Percentiles rank a stretch among this genome's conserved stretches.
These are phyloP conservation scores for Podarcis siculus DNA, from an alignment of 2,797 vertebrate species.

Conservation along the genomic window DNA sequence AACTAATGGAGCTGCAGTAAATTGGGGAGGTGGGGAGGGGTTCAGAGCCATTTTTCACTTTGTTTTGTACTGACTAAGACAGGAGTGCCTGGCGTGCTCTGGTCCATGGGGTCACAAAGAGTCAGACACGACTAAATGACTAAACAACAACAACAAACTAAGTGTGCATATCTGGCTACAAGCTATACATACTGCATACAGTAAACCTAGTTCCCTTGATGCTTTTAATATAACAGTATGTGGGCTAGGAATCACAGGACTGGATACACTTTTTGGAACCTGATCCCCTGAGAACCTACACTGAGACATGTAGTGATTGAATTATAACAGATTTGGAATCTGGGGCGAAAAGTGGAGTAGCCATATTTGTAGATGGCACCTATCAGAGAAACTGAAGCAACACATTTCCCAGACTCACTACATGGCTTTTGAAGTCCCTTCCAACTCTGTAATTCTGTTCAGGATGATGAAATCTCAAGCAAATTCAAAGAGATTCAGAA, in stretches of 20 bases:
- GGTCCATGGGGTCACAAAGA: no score
- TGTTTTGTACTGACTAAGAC: not conserved
- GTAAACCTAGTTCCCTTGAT: not conserved
- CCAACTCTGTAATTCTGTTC: not conserved
- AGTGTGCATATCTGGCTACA: not conserved
- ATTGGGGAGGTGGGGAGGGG: not conserved
- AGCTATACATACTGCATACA: not conserved
- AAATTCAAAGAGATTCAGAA: not conserved
- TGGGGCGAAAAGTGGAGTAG: not conserved
- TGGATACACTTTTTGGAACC: not conserved
- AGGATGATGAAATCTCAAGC: not conserved
- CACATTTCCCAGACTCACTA: no score
- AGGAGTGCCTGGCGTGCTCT: no score
- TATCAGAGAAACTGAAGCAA: not conserved
- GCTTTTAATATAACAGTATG: not conserved
- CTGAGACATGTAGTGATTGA: not conserved
- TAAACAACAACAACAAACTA: no score
- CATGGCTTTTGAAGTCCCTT: no score
- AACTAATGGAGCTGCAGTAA: not conserved
- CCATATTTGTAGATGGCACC: not conserved
- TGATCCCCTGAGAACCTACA: not conserved
- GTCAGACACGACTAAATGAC: no score
- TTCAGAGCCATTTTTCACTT: not conserved
- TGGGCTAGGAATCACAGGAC: not conserved
- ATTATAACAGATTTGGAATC: not conserved